Evolutionary conservation across 1,140 invertebrate species (phyloP), one percentile per base, ranked within the genome.

Genomic region (Drosophila auraria): DNA sequence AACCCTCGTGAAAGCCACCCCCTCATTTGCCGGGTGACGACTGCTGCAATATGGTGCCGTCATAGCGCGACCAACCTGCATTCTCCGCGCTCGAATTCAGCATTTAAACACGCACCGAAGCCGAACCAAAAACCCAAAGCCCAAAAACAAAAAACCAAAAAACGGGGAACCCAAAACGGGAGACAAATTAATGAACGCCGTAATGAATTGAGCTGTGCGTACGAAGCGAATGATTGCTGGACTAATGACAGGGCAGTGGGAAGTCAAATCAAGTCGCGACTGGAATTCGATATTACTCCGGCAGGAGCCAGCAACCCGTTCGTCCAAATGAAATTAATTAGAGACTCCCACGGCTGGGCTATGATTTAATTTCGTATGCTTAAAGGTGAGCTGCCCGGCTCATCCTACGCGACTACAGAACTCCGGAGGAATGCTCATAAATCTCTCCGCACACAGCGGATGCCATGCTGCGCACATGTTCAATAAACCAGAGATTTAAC

Each of bases 211-310:
- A 62, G 75, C 76, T 47, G 53, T 61, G 76, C 53, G 56, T 53
- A 36, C 38, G 11, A 33, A 44, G 36, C 38, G 49, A 72, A 82
- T 65, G 73, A 70, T 73, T 61, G 40, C n/a, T 33, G 33, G 47
- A 60, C 68, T 87, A 87, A 87, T 87, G 83, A 87, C 83, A 81
- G 80, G 74, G 51, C 84, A 60, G 81, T 84, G 65, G 72, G 68
- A 72, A 84, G 84, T 84, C 81, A 78, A 84, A 89, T 84, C 57
- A 72, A 79, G 86, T 82, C 75, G 82, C 75, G 86, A 84, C 81
- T 79, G 78, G 84, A 89, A 89, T 86, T 57, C 63, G 86, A 90
- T 87, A 90, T 84, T 76, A 50, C 77, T 80, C 27, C 12, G 27
- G n/a, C 8, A 2, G 33, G 38, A 44, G 20, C 50, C 42, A 7